Percentiles rank a stretch among this genome's conserved stretches.
Evolutionary conservation across 2,797 vertebrate species (phyloP).

Genomic region (Geotrypetes seraphini): DNA sequence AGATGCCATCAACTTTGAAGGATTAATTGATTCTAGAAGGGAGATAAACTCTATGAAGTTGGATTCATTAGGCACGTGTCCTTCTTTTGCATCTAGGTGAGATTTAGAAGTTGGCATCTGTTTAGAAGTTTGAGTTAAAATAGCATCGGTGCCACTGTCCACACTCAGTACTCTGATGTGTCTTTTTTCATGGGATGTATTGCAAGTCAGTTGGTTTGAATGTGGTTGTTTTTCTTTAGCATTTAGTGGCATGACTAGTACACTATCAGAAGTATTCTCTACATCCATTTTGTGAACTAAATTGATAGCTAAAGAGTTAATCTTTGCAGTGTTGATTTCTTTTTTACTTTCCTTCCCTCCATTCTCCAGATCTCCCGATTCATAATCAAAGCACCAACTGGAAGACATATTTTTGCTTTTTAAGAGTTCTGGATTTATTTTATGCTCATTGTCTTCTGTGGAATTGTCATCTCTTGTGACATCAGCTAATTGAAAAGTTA

Average conservation of each 20-base stretch:
- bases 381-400: constrained; percentile 38
- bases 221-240: constrained; percentile 25
- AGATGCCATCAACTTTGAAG: constrained; percentile 54
- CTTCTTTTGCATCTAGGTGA: constrained; percentile 90
- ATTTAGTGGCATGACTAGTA: not conserved
- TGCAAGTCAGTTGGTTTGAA: constrained; percentile 34
- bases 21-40: constrained; percentile 80
- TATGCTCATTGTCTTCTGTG: constrained; percentile 37
- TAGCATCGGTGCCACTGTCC: constrained; percentile 82
- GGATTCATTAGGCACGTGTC: constrained; percentile 85
- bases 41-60: constrained; percentile 92
- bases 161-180: constrained; percentile 81
- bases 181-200: constrained; percentile 59
- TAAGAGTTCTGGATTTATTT: constrained; percentile 30
- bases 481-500: constrained; percentile 75
- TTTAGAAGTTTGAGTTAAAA: constrained; percentile 52
- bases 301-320: not conserved
- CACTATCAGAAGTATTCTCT: constrained; percentile 8
- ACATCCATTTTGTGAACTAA: not conserved
- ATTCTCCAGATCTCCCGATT: constrained; percentile 22
- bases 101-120: constrained; percentile 86
- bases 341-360: constrained; percentile 20
- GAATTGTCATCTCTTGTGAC: constrained; percentile 14
- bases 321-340: constrained; percentile 13
- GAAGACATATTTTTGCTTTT: constrained; percentile 19